phyloP scores from a whole-genome alignment of 2,888 invertebrate genomes.

The Acleris holmiana region DNA sequence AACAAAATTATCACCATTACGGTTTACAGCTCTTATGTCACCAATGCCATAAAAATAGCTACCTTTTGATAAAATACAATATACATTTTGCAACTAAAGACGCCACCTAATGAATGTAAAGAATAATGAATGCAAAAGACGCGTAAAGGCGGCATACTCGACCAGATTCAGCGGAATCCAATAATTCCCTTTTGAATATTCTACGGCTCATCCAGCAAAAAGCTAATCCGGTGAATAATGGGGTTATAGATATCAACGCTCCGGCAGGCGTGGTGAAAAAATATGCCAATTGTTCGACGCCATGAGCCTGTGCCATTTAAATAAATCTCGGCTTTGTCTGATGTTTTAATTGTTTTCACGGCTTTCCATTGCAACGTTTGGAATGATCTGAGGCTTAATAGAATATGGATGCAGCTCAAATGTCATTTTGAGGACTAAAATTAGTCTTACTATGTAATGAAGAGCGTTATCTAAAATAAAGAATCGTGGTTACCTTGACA shows the following conservation, averaged over 20 bases:
- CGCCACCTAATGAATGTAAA: slow-evolving; percentile 26
- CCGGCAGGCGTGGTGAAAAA: slow-evolving; percentile 73
- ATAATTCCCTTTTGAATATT: slow-evolving; percentile 81
- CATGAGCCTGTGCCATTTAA: slow-evolving; percentile 58
- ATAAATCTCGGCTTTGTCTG: slow-evolving; percentile 56
- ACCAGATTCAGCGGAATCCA: slow-evolving; percentile 68
- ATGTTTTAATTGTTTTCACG: slow-evolving; percentile 57
- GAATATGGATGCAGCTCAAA: background rate
- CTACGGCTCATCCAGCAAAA: slow-evolving; percentile 76
- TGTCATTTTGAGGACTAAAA: too few relatives aligned
- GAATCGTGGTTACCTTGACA: too few relatives aligned
- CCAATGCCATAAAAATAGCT: too few relatives aligned
- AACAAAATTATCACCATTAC: too few relatives aligned
- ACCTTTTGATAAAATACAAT: background rate
- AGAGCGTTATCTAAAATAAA: too few relatives aligned
- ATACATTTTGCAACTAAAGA: background rate
- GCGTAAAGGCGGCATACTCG: slow-evolving; percentile 39
- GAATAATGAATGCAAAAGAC: slow-evolving; percentile 33
- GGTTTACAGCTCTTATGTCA: too few relatives aligned
- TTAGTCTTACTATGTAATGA: too few relatives aligned
- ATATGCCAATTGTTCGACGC: slow-evolving; percentile 70
- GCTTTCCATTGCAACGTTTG: slow-evolving; percentile 27
- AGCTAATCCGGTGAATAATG: slow-evolving; percentile 82
- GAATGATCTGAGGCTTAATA: slow-evolving; percentile 22
- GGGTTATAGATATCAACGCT: slow-evolving; percentile 77